Evolutionary conservation across 1,140 invertebrate genomes (phyloP).

Genomic region (Solenopsis fugax): DNA sequence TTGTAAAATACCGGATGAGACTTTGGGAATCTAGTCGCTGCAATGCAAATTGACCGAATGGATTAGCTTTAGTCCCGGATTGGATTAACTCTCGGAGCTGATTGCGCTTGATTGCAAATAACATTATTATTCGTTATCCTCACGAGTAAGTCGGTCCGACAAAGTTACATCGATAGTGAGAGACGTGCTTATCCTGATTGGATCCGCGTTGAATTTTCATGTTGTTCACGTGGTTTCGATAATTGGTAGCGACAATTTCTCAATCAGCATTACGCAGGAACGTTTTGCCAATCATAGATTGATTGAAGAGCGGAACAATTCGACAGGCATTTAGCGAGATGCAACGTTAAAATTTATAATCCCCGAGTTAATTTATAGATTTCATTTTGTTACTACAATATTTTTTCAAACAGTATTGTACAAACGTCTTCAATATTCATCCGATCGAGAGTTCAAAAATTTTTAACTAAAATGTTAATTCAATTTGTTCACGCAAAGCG

Average conservation of each 20-base stretch:
- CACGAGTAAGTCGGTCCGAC: background rate
- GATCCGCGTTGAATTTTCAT: constrained; percentile 50
- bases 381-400: background rate
- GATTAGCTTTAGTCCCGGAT: constrained; percentile 39
- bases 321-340: background rate
- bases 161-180: constrained; percentile 30
- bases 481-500: background rate
- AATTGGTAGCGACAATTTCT: constrained; percentile 34
- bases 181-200: constrained; percentile 48
- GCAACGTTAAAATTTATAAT: background rate
- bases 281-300: constrained; percentile 20
- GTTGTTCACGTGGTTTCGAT: constrained; percentile 30
- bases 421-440: background rate
- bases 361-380: background rate
- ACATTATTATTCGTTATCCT: constrained; percentile 61
- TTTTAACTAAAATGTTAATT: background rate
- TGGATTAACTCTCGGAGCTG: constrained; percentile 49
- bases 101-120: constrained; percentile 65
- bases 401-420: background rate
- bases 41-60: constrained; percentile 63
- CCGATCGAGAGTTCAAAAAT: background rate
- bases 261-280: constrained; percentile 1
- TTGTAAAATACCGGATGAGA: constrained; percentile 47
- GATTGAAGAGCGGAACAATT: background rate
- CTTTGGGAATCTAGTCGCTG: constrained; percentile 40